Conservation (phyloP, 2,888 invertebrate genomes). For the Anticlea derivata region DNA sequence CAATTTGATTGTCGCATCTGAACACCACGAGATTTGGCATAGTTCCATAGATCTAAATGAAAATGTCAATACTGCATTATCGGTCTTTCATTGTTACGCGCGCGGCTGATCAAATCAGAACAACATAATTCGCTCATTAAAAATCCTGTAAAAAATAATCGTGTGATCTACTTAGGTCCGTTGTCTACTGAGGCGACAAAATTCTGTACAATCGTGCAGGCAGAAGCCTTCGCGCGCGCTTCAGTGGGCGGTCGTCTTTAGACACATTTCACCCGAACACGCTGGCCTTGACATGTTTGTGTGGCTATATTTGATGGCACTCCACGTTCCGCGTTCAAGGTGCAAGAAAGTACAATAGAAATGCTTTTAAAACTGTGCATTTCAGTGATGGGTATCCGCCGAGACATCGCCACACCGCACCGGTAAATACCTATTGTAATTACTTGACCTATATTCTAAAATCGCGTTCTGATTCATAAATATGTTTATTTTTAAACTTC, state of each 20-base stretch:
- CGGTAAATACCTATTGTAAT: slow-evolving; percentile 21
- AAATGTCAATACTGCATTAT: slow-evolving; percentile 82
- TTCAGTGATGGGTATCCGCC: slow-evolving; percentile 11
- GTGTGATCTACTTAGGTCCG: background rate
- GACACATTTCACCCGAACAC: slow-evolving; percentile 41
- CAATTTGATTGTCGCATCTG: slow-evolving; percentile 71
- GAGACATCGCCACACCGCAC: slow-evolving; percentile 16
- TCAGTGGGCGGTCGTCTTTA: slow-evolving; percentile 26
- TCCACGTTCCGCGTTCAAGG: slow-evolving; percentile 47
- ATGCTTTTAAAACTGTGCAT: slow-evolving; percentile 20
- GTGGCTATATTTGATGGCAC: slow-evolving; percentile 56
- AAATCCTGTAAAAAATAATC: background rate
- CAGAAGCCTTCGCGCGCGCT: background rate
- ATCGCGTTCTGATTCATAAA: slow-evolving; percentile 27
- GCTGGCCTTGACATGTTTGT: slow-evolving; percentile 62
- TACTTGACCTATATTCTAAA: slow-evolving; percentile 32
- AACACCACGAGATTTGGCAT: slow-evolving; percentile 59
- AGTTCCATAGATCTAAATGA: slow-evolving; percentile 53
- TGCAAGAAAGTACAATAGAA: slow-evolving; percentile 42
- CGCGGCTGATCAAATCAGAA: slow-evolving; percentile 42
- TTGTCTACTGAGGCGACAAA: background rate
- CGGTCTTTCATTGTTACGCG: slow-evolving; percentile 51
- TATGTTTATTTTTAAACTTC: slow-evolving; percentile 29
- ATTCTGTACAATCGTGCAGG: background rate
- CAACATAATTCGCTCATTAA: background rate